These are phyloP conservation scores for Pedetes capensis DNA, from an alignment of 2,113 vertebrate genomes.

Conservation along the genomic window DNA sequence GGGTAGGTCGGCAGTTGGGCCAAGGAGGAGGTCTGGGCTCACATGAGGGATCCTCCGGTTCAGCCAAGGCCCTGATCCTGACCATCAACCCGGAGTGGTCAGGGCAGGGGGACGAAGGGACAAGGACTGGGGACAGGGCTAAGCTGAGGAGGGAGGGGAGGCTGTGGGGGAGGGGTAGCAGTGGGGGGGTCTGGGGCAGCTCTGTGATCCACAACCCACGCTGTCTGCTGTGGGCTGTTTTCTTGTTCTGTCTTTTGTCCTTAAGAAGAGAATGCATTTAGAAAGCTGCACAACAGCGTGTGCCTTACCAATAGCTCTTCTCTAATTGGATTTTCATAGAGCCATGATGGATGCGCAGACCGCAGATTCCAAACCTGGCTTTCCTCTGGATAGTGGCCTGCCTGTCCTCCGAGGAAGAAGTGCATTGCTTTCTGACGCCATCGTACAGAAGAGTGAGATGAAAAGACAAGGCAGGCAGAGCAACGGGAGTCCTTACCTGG, in stretches of 20 bases:
- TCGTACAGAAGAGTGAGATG: not conserved
- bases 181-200: not conserved
- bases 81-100: not conserved
- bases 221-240: not conserved
- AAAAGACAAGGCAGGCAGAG: accelerated
- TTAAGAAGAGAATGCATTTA: not conserved
- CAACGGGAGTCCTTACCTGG: accelerated
- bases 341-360: not conserved
- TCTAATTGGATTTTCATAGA: not conserved
- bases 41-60: too few relatives aligned
- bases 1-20: not conserved
- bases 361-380: too few relatives aligned
- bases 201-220: accelerated
- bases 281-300: not conserved
- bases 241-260: not conserved
- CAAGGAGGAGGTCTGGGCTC: not conserved
- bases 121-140: not conserved
- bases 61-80: too few relatives aligned
- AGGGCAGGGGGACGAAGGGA: not conserved
- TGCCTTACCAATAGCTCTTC: not conserved
- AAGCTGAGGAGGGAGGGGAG: not conserved
- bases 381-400: too few relatives aligned
- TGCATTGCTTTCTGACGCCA: not conserved
- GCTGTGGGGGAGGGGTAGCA: not conserved
- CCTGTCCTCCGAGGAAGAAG: too few relatives aligned